Evolutionary conservation across 2,113 vertebrate species (phyloP).

Genomic region (Amazona guildingii): DNA sequence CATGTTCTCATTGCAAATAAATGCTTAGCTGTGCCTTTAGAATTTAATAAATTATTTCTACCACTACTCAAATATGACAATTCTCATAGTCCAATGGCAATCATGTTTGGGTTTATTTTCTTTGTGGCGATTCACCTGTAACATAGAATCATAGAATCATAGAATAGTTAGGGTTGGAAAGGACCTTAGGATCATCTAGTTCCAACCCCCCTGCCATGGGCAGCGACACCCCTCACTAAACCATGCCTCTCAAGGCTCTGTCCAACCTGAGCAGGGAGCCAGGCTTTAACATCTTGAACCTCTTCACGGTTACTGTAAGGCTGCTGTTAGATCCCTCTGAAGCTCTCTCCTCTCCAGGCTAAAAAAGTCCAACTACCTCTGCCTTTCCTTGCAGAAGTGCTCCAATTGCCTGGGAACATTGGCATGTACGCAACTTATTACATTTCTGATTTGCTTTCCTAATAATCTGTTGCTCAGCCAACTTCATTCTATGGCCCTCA

Average conservation of each 20-base stretch:
- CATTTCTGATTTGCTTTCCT: background rate
- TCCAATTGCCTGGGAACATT: background rate
- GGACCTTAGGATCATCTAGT: too few relatives aligned
- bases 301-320: background rate
- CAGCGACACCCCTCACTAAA: too few relatives aligned
- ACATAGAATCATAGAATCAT: background rate
- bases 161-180: too few relatives aligned
- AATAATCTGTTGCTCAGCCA: background rate
- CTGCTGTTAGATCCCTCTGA: too few relatives aligned
- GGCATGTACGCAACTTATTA: background rate
- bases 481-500: background rate
- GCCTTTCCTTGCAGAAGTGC: fast-evolving
- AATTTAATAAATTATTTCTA: background rate
- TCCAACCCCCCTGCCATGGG: too few relatives aligned
- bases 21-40: background rate
- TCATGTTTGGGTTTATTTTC: background rate
- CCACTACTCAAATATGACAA: background rate
- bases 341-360: too few relatives aligned
- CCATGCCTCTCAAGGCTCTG: too few relatives aligned
- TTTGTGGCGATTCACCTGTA: background rate
- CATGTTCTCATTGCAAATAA: background rate
- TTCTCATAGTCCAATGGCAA: background rate
- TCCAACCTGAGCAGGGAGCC: background rate
- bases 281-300: fast-evolving
- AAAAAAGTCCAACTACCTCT: background rate